phyloP scores from a whole-genome alignment of 2,113 vertebrate genomes.

The Melanotaenia duboulayi region DNA sequence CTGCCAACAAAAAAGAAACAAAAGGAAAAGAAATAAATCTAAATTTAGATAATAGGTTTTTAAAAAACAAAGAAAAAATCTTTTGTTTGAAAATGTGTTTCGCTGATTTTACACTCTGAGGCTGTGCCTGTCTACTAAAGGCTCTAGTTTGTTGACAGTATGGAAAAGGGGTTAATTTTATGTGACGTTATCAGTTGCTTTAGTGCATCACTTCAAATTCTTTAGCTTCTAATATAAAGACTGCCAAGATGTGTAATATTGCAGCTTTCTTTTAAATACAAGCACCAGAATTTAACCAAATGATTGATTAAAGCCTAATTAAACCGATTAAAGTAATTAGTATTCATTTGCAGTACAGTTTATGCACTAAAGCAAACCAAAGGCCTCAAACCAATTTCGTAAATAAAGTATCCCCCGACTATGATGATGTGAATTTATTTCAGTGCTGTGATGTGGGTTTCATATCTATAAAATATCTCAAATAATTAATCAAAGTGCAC shows the following conservation, averaged over 20 bases:
- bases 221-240: neutral
- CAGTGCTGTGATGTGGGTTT: constrained; percentile 32
- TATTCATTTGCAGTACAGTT: constrained; percentile 24
- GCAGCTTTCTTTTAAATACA: constrained; percentile 20
- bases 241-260: neutral
- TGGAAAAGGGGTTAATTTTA: constrained; percentile 23
- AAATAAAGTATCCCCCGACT: neutral
- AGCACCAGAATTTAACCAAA: constrained; percentile 22
- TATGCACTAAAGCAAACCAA: constrained; percentile 25
- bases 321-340: constrained; percentile 22
- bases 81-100: neutral
- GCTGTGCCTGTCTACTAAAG: constrained; percentile 8
- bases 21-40: constrained; percentile 16
- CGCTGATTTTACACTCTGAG: neutral
- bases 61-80: constrained; percentile 25
- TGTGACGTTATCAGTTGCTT: constrained; percentile 26
- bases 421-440: constrained; percentile 33
- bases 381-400: neutral
- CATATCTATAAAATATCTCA: constrained; percentile 34
- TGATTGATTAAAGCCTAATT: constrained; percentile 31
- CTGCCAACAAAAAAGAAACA: constrained; percentile 20
- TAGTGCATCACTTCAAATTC: constrained; percentile 6
- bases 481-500: constrained; percentile 54
- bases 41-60: constrained; percentile 49
- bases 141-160: neutral